phyloP scores from a whole-genome alignment of 2,888 invertebrate genomes.

The Linyphia triangularis region DNA sequence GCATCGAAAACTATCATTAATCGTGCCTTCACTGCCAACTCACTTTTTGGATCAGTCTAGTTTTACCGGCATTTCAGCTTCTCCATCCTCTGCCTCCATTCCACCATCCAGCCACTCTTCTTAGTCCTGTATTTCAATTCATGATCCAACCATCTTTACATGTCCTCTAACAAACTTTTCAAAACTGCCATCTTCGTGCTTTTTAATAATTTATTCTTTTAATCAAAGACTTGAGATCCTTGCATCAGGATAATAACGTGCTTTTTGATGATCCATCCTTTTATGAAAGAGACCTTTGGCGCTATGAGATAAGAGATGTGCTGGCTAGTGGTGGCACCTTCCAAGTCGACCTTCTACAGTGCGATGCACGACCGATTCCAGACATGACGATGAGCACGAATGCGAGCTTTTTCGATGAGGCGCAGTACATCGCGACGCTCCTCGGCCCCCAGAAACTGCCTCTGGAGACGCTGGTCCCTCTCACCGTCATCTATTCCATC shows the following conservation, averaged over 20 bases:
- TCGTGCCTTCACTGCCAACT: too few relatives aligned
- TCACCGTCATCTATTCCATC: slow-evolving; percentile 78
- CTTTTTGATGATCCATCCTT: not conserved
- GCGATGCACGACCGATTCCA: slow-evolving; percentile 65
- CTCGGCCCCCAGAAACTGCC: slow-evolving; percentile 78
- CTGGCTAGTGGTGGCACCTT: not conserved
- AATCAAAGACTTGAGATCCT: too few relatives aligned
- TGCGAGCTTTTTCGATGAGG: slow-evolving; percentile 37
- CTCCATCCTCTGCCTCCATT: too few relatives aligned
- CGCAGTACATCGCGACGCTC: slow-evolving; percentile 72
- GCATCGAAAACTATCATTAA: too few relatives aligned
- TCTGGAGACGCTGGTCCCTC: slow-evolving; percentile 78
- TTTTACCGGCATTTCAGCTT: too few relatives aligned
- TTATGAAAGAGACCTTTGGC: too few relatives aligned
- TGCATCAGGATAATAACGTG: too few relatives aligned
- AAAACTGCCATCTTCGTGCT: not conserved
- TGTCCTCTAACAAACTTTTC: not conserved
- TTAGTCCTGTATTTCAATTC: too few relatives aligned
- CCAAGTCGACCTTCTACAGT: slow-evolving; percentile 60
- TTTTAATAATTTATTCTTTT: not conserved
- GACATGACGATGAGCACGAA: not conserved
- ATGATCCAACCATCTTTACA: not conserved
- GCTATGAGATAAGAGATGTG: not conserved
- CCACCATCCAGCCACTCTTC: too few relatives aligned
- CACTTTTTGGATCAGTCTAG: too few relatives aligned